A percentile compares a stretch with the other conserved stretches of the same genome.
Conservation (phyloP, 2,888 invertebrate species). For the Lepas anatifera region DNA sequence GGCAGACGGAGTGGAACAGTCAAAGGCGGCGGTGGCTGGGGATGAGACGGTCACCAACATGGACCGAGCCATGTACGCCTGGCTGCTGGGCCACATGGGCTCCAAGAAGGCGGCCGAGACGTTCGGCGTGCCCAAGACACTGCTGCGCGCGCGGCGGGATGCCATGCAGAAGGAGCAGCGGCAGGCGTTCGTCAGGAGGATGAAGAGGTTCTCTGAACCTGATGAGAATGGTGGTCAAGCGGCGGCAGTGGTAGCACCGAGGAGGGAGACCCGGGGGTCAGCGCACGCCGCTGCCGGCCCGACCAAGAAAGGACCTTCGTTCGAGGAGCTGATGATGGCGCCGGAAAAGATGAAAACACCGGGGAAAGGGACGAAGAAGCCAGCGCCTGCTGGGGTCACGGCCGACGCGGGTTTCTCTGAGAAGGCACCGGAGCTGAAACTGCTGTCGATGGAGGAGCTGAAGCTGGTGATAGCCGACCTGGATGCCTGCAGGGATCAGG, state of each 20-base stretch:
- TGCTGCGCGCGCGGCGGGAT: neutral
- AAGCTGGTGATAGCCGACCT: neutral
- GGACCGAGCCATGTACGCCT: slow-evolving; percentile 1
- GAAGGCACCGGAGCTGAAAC: too few relatives aligned
- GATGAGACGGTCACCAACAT: neutral
- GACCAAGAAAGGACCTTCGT: neutral
- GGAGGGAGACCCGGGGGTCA: neutral
- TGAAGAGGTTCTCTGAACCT: too few relatives aligned
- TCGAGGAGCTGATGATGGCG: neutral
- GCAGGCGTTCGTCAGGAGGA: neutral
- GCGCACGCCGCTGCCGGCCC: neutral
- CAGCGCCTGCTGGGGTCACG: neutral
- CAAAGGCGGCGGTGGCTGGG: too few relatives aligned
- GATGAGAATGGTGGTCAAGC: too few relatives aligned
- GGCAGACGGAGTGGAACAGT: too few relatives aligned
- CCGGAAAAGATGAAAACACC: neutral
- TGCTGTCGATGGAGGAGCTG: neutral
- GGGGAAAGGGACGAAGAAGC: neutral
- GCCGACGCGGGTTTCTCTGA: too few relatives aligned
- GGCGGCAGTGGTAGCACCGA: neutral
- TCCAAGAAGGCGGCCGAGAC: neutral
- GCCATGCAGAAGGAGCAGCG: neutral
- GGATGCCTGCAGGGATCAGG: neutral
- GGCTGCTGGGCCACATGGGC: neutral
- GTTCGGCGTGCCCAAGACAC: neutral